Evolutionary conservation across 2,888 invertebrate genomes (phyloP), one percentile per base, ranked within the genome.

Genomic region (Sepioteuthis lessoniana): DNA sequence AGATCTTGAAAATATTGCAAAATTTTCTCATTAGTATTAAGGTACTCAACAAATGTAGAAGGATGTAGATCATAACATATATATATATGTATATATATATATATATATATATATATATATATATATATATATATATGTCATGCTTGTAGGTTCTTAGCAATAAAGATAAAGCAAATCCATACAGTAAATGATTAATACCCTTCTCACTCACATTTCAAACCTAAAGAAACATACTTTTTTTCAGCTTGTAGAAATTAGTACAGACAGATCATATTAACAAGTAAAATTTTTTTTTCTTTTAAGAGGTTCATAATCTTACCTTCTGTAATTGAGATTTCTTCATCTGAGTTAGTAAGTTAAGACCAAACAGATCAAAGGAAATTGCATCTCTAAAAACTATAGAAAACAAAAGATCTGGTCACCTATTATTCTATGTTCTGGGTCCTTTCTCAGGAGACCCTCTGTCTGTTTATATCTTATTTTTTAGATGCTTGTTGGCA

Each of bases 251-350:
- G 76, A n/a, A 19, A 21, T 60, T 60, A 28, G 31, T 25, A 35
- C n/a, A 76, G 2, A 76, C 35, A n/a, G n/a, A 76, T 76, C 76
- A 19, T 76, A n/a, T 35, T 35, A n/a, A 16, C n/a, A 35, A 55
- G 55, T 55, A 55, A 55, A 5, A 4, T 25, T 35, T 8, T 13
- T 76, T n/a, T n/a, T 76, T 21, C 28, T 55, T 55, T 55, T 55
- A 55, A 76, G n/a, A 76, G n/a, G n/a, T 76, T 76, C 16, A 76
- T 76, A 76, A n/a, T 76, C 76, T 76, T 76, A 76, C 76, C 76
- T 76, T 35, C n/a, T n/a, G 76, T n/a, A n/a, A 76, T 76, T 0
- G 16, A n/a, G 16, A 16, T 76, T 35, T n/a, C 76, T n/a, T 76
- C 76, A 76, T 76, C 76, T 35, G 76, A 76, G 13, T 13, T n/a